Evolutionary conservation across 2,888 invertebrate genomes (phyloP).

Genomic region (Nymphalis c-album): DNA sequence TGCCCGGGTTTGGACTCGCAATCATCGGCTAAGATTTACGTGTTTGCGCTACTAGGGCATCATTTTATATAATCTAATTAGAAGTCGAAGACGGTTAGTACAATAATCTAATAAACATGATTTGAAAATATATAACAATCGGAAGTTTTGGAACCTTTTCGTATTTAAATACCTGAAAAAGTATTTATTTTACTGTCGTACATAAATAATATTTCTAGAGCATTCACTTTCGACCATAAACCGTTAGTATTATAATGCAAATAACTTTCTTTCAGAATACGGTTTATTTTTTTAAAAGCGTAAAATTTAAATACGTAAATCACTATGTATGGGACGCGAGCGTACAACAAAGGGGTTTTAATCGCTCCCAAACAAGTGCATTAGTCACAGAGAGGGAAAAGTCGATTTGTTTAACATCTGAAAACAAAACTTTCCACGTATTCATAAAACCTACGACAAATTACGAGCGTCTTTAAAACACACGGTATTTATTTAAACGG

Average conservation of each 20-base stretch:
- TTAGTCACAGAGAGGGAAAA: conserved; percentile 71
- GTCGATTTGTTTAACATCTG: conserved; percentile 64
- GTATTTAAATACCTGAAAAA: not conserved
- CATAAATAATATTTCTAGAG: not conserved
- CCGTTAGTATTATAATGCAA: conserved; percentile 42
- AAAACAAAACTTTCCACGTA: conserved; percentile 73
- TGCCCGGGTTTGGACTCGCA: too few relatives aligned
- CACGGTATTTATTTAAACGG: conserved; percentile 65
- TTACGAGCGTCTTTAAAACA: conserved; percentile 46
- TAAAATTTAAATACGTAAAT: conserved; percentile 56
- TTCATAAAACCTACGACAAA: conserved; percentile 48
- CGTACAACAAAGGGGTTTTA: conserved; percentile 57
- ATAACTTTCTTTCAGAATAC: conserved; percentile 43
- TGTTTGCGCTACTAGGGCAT: too few relatives aligned
- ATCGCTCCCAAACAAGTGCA: conserved; percentile 63
- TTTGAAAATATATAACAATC: too few relatives aligned
- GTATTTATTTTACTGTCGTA: not conserved
- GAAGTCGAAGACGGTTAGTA: too few relatives aligned
- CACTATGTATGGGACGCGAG: conserved; percentile 48
- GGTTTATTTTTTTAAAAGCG: conserved; percentile 62
- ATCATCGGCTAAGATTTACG: too few relatives aligned
- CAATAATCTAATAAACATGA: too few relatives aligned
- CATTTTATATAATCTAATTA: too few relatives aligned
- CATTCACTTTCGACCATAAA: conserved; percentile 7
- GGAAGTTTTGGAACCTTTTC: not conserved